Base-by-base conservation (phyloP, 1,140 invertebrate genomes). In the Nebria ingens region DNA sequence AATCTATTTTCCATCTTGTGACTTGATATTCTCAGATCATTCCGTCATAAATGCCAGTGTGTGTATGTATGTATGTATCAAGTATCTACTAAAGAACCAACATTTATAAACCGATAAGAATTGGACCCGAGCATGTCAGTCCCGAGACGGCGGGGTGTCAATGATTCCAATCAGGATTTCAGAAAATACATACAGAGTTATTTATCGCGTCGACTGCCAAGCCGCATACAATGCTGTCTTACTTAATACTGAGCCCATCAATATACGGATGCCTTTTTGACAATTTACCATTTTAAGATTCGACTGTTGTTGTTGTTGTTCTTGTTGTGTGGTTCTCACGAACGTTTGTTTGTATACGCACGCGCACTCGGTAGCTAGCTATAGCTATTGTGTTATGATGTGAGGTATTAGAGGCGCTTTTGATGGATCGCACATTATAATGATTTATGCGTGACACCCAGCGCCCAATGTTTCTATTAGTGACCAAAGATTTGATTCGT, bases 111-210 rank as follows among this genome's bases (percentile, higher is more conserved):
- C 6, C 25, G 25, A 34, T 34, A 34, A 34, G 25, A n/a, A 34
- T 34, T 34, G 25, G 25, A 34, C 25, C 25, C 6, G 25, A 6
- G n/a, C 25, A 34, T 34, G 25, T 34, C 25, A 34, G 15, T 45
- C 40, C 15, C 40, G 3, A 12, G 40, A 11, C 40, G 40, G 40
- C 40, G 40, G 40, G 40, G 40, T 17, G 40, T 45, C 40, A 45
- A 45, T 45, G 40, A 45, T 45, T 11, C 40, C 15, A 45, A 45
- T 45, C 40, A 45, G 15, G 40, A 45, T 45, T 45, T 45, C 40
- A 45, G 40, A 45, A 45, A 34, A 45, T 45, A 45, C 40, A 45
- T 17, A 45, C 40, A 9, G 15, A 6, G 40, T 45, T 45, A 45
- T 45, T 45, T 45, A 45, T 45, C 40, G 40, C 6, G 6, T 17